A percentile compares a stretch with the other conserved stretches of the same genome.
phyloP scores from a whole-genome alignment of 2,888 invertebrate species.

The Teinopalpus imperialis region DNA sequence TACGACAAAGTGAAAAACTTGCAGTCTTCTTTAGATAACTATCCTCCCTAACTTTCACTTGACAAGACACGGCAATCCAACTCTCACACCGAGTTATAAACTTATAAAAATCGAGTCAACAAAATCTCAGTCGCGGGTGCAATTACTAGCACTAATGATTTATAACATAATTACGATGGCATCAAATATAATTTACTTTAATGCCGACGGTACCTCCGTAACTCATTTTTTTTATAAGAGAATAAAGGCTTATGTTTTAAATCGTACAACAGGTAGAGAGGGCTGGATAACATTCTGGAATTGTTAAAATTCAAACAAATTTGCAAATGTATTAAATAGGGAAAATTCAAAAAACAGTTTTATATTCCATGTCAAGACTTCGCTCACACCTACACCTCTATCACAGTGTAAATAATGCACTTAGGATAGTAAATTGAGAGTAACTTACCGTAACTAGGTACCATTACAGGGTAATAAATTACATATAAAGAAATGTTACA shows the following conservation, averaged over 20 bases:
- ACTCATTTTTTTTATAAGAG: too few relatives aligned
- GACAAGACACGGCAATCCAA: constrained; percentile 65
- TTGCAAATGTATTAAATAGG: not conserved
- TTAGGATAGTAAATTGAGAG: constrained; percentile 62
- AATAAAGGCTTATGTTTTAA: too few relatives aligned
- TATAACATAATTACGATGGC: too few relatives aligned
- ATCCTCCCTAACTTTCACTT: constrained; percentile 52
- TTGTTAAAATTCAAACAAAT: too few relatives aligned
- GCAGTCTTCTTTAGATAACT: constrained; percentile 76
- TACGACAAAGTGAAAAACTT: constrained; percentile 68
- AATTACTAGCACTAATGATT: too few relatives aligned
- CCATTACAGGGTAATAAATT: constrained; percentile 41
- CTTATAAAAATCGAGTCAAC: not conserved
- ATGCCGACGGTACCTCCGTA: too few relatives aligned
- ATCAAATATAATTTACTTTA: too few relatives aligned
- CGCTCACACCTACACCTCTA: constrained; percentile 74
- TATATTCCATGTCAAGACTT: constrained; percentile 60
- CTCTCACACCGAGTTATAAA: not conserved
- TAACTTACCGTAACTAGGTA: constrained; percentile 51
- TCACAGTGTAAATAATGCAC: constrained; percentile 82
- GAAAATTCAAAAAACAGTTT: constrained; percentile 39
- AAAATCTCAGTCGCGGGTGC: too few relatives aligned
- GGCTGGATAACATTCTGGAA: too few relatives aligned
- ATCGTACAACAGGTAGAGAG: too few relatives aligned
- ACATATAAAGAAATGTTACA: constrained; percentile 36